Percentiles rank a stretch among this genome's conserved stretches.
Evolutionary conservation across 2,113 vertebrate genomes (phyloP).

Genomic region (Mus pahari): DNA sequence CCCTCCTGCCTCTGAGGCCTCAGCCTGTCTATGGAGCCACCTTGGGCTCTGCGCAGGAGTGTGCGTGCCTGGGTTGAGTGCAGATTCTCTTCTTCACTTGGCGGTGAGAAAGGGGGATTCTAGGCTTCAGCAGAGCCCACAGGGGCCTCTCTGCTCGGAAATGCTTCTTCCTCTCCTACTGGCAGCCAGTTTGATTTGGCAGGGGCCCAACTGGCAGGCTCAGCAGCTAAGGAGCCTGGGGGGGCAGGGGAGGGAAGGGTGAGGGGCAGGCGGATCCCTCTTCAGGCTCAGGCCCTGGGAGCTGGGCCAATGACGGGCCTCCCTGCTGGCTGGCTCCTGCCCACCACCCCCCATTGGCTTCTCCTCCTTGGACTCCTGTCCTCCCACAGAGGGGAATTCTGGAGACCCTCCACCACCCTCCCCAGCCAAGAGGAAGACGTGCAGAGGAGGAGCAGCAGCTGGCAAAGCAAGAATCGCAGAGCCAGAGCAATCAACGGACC

Average conservation of each 20-base stretch:
- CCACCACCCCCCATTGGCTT: neutral
- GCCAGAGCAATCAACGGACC: neutral
- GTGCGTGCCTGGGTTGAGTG: no score
- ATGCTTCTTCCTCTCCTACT: slow-evolving; percentile 85
- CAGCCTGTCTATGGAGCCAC: neutral
- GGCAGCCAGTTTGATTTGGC: slow-evolving; percentile 83
- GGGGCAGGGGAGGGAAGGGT: slow-evolving; percentile 72
- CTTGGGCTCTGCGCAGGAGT: neutral
- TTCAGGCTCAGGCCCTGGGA: slow-evolving; percentile 70
- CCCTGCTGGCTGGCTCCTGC: slow-evolving; percentile 61
- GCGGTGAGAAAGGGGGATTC: slow-evolving; percentile 80
- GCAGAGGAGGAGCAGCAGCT: slow-evolving; percentile 64
- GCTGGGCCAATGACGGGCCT: slow-evolving; percentile 71
- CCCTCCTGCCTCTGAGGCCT: neutral
- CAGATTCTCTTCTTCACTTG: slow-evolving; percentile 60
- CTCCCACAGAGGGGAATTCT: slow-evolving; percentile 80
- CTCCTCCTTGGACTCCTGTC: slow-evolving; percentile 51
- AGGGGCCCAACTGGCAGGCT: slow-evolving; percentile 75
- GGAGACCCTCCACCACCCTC: slow-evolving; percentile 70
- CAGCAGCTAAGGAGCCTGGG: slow-evolving; percentile 65
- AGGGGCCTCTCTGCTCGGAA: slow-evolving; percentile 84
- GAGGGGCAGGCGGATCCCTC: slow-evolving; percentile 75
- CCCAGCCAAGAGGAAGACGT: slow-evolving; percentile 69
- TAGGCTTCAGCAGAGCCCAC: slow-evolving; percentile 76
- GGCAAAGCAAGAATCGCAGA: slow-evolving; percentile 45